These are phyloP conservation scores for Cyphomyrus plagiostoma DNA, from an alignment of 2,113 vertebrate species.

Conservation along the genomic window DNA sequence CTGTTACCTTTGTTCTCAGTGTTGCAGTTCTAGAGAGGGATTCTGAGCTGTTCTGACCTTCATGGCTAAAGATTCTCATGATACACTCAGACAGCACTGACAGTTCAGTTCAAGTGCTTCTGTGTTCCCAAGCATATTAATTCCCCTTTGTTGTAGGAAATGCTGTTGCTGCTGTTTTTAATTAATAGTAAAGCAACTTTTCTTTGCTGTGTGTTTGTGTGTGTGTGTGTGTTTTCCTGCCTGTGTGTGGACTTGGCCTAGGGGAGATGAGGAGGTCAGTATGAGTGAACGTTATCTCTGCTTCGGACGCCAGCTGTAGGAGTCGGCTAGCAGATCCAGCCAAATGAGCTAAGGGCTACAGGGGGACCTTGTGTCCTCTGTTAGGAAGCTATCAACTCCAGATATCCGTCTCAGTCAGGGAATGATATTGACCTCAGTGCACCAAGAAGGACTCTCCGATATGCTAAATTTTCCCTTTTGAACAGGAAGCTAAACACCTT, in stretches of 20 bases:
- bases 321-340: neutral
- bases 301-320: neutral
- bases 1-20: neutral
- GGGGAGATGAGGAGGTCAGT: constrained; percentile 6
- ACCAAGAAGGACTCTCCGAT: neutral
- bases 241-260: neutral
- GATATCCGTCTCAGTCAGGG: neutral
- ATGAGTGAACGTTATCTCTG: neutral
- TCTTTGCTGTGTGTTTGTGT: neutral
- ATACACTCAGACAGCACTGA: neutral
- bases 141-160: neutral
- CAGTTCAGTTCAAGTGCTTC: neutral
- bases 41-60: neutral
- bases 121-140: neutral
- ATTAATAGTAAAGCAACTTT: neutral
- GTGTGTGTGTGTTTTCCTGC: neutral
- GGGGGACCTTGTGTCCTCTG: neutral
- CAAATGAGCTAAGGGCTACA: neutral
- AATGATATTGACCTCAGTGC: neutral
- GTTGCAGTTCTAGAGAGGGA: neutral
- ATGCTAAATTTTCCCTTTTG: neutral
- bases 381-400: neutral
- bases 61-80: neutral
- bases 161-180: neutral
- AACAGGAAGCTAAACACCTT: neutral